These are phyloP conservation scores for Campylorhamphus procurvoides DNA, from an alignment of 2,113 vertebrate genomes.

Conservation along the genomic window DNA sequence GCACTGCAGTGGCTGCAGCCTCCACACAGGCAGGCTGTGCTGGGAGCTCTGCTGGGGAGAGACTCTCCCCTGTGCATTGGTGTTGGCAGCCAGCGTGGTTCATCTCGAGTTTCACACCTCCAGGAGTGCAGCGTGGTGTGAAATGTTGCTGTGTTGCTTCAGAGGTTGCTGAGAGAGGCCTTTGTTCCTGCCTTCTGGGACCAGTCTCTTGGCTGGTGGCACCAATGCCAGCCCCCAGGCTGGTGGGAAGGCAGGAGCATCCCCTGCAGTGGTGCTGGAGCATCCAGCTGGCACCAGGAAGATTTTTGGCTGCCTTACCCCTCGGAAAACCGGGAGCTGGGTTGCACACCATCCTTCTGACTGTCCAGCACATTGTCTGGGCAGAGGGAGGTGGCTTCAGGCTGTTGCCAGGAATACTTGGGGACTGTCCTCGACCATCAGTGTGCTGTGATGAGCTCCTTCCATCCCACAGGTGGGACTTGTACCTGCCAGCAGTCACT, in stretches of 20 bases:
- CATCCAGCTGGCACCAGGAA: neutral
- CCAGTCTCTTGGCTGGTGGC: rapidly evolving
- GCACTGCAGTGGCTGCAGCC: rapidly evolving
- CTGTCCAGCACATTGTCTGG: rapidly evolving
- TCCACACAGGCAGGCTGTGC: rapidly evolving
- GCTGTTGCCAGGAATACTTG: no score
- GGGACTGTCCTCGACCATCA: no score
- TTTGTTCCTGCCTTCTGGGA: neutral
- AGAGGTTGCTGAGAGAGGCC: neutral
- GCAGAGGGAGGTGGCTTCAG: neutral
- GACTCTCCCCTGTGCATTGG: rapidly evolving
- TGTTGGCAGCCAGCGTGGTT: neutral
- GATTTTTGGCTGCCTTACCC: rapidly evolving
- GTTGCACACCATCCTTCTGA: rapidly evolving
- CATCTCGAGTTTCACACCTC: neutral
- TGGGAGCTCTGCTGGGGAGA: neutral
- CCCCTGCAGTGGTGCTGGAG: neutral
- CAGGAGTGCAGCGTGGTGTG: neutral
- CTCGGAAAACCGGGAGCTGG: rapidly evolving
- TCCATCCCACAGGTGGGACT: neutral
- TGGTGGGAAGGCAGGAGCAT: rapidly evolving
- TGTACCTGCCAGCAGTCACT: neutral
- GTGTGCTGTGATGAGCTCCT: neutral
- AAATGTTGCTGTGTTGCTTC: neutral
- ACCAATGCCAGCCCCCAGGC: no score